Evolutionary conservation across 2,113 vertebrate species (phyloP).

Genomic region (Mobula birostris): DNA sequence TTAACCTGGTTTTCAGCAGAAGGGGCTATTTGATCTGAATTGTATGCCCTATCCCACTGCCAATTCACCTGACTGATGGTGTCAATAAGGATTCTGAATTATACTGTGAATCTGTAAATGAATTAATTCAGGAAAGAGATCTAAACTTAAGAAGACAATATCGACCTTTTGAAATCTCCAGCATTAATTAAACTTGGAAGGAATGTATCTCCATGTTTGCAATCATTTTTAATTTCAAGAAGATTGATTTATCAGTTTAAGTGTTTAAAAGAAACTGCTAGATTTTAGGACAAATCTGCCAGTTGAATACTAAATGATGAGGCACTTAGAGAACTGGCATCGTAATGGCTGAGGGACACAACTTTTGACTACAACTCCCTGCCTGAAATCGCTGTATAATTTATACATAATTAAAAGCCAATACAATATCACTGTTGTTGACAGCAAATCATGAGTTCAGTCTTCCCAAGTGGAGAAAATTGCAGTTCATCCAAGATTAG

Average conservation of each 20-base stretch:
- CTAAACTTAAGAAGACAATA: neutral
- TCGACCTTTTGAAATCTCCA: neutral
- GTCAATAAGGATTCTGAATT: no score
- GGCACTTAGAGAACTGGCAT: neutral
- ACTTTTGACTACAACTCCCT: neutral
- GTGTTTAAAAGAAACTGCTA: neutral
- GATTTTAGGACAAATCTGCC: neutral
- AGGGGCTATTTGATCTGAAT: no score
- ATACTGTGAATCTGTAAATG: no score
- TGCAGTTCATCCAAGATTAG: neutral
- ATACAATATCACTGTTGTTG: neutral
- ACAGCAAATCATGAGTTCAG: neutral
- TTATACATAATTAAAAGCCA: neutral
- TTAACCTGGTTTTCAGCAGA: no score
- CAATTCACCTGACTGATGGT: no score
- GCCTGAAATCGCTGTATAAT: neutral
- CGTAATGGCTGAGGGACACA: neutral
- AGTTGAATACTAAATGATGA: neutral
- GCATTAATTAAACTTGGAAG: neutral
- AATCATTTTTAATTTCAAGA: neutral
- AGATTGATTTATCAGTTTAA: neutral
- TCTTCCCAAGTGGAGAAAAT: neutral
- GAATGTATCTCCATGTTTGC: neutral
- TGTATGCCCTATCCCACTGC: no score
- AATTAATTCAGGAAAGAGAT: neutral